phyloP scores from a whole-genome alignment of 1,140 invertebrate genomes.

The Melanaphis sacchari region DNA sequence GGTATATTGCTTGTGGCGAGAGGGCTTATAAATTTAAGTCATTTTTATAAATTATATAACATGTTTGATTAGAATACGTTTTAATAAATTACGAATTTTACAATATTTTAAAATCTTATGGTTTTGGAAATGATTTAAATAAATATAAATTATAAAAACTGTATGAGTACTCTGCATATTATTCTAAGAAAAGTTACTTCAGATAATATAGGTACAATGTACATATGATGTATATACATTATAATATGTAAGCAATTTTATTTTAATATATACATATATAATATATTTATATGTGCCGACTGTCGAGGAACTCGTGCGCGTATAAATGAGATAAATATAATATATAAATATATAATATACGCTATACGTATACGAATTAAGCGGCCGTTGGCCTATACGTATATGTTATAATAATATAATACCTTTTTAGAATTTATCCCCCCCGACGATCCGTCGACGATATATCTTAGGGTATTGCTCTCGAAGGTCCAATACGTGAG shows the following conservation, averaged over 20 bases:
- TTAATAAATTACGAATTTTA: neutral
- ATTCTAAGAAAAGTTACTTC: neutral
- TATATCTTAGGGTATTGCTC: neutral
- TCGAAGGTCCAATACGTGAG: neutral
- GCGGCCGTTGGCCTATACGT: neutral
- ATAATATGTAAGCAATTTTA: neutral
- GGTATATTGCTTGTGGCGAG: no score
- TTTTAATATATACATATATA: neutral
- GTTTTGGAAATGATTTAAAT: neutral
- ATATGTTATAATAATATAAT: neutral
- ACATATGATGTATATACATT: no score
- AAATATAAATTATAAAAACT: neutral
- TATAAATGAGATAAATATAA: neutral
- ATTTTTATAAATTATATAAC: no score
- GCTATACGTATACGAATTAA: constrained; percentile 7
- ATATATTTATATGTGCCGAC: neutral
- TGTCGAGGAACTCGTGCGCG: neutral
- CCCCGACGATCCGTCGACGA: neutral
- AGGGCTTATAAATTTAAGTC: no score
- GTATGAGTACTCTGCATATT: no score
- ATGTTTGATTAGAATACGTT: no score
- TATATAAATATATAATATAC: neutral
- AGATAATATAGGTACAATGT: no score
- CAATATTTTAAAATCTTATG: neutral
- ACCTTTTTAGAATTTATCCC: neutral